Evolutionary conservation across 2,888 invertebrate species (phyloP), one percentile per base, ranked within the genome.

Genomic region (Drosophila lacicola): DNA sequence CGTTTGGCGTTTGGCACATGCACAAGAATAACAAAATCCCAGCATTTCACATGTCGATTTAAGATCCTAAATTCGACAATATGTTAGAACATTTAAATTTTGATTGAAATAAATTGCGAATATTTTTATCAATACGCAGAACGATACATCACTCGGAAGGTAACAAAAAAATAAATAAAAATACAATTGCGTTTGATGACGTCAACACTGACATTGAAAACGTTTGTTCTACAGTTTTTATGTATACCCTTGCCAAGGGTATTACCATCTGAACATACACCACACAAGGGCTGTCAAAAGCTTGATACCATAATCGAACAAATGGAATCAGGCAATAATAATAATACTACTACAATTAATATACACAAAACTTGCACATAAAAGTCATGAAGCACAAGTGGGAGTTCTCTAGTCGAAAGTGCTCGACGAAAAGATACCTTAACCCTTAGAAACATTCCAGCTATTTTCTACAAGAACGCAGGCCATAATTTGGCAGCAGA

Each of bases 31-130:
- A 34, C 44, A 29, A 58, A 63, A 67, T 74, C 68, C 56, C 41
- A 39, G 49, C 46, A 11, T 49, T 63, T 51, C 55, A 70, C 55
- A 70, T 71, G 51, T 49, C 74, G 57, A 42, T 57, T 56, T 64
- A 77, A 77, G 74, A 77, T 56, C 58, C 72, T 56, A 47, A 77
- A 64, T 56, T 60, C 50, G 45, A 56, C 62, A 74, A 63, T 56
- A 78, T 68, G 62, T 56, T 63, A 44, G 67, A 68, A 62, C 55
- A 54, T 58, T 67, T 68, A 78, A 73, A 78, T 57, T 60, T 74
- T 74, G 53, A 78, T 74, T 60, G 74, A 78, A 74, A 60, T 74
- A 78, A 74, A 74, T 74, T 67, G 62, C 68, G 62, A 75, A 74
- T 69, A 69, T 34, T 74, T 68, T 37, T 36, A 63, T 63, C 75